These are phyloP conservation scores for Momotus momota DNA, from an alignment of 2,797 vertebrate species.

Conservation along the genomic window DNA sequence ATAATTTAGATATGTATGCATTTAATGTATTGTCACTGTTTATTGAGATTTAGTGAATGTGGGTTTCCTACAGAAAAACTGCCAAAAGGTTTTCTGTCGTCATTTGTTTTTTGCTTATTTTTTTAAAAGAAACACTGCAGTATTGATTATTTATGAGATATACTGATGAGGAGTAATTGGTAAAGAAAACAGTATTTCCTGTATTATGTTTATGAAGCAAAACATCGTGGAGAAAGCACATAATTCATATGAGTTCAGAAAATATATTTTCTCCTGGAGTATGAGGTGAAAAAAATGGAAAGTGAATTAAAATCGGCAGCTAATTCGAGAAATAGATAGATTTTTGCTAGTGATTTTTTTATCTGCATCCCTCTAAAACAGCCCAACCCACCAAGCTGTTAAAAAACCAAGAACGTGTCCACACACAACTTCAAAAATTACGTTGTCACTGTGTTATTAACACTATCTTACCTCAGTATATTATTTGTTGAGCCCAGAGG, in stretches of 20 bases:
- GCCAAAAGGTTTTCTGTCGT: neutral
- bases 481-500: neutral
- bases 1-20: constrained; percentile 54
- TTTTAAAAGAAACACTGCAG: constrained; percentile 6
- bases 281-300: neutral
- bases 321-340: neutral
- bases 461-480: neutral
- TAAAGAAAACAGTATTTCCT: constrained; percentile 2
- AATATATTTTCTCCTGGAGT: neutral
- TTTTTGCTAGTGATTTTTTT: neutral
- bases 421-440: neutral
- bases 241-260: neutral
- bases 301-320: neutral
- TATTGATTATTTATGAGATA: constrained; percentile 9
- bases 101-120: neutral
- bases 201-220: constrained; percentile 1
- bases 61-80: constrained; percentile 42
- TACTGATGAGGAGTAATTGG: neutral
- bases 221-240: neutral
- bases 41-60: constrained; percentile 59
- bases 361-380: neutral
- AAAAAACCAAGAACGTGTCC: neutral
- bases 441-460: neutral
- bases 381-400: neutral
- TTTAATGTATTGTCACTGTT: constrained; percentile 37